Percentiles rank a stretch among this genome's conserved stretches.
Evolutionary conservation across 1,140 invertebrate species (phyloP).

Genomic region (Nomia melanderi): DNA sequence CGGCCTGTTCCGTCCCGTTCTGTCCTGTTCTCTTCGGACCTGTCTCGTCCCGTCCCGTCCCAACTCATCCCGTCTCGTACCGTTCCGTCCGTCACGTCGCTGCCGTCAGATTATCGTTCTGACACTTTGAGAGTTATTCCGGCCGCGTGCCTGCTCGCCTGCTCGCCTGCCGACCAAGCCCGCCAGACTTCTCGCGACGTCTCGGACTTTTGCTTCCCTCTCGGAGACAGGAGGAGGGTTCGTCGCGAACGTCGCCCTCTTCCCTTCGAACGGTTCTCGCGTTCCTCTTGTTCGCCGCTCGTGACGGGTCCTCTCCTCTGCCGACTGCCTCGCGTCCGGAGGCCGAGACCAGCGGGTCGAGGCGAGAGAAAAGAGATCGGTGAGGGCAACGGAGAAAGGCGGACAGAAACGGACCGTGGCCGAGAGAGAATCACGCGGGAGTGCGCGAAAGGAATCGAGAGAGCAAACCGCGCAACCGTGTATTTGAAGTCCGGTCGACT

Average conservation of each 20-base stretch:
- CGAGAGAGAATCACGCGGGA: conserved; percentile 5
- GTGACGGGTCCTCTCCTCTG: conserved; percentile 12
- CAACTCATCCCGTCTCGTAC: conserved; percentile 40
- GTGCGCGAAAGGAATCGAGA: conserved; percentile 17
- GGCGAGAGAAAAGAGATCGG: not conserved
- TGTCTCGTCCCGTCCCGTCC: conserved; percentile 48
- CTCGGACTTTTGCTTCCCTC: conserved; percentile 9
- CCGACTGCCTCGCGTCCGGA: not conserved
- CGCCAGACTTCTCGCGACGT: conserved; percentile 22
- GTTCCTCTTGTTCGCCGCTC: conserved; percentile 48
- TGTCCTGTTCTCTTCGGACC: conserved; percentile 80
- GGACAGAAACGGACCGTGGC: not conserved
- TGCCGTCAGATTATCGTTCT: conserved; percentile 81
- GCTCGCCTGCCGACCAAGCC: no score
- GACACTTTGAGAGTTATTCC: conserved; percentile 82
- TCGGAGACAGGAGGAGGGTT: no score
- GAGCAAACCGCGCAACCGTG: conserved; percentile 39
- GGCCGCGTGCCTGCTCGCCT: conserved; percentile 64
- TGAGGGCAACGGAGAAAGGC: conserved; percentile 20
- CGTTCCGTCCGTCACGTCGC: conserved; percentile 81
- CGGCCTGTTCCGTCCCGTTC: conserved; percentile 79
- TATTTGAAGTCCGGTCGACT: conserved; percentile 70
- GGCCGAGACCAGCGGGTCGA: conserved; percentile 1
- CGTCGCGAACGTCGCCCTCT: conserved; percentile 16
- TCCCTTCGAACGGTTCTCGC: not conserved